phyloP scores from a whole-genome alignment of 2,797 vertebrate species.

The Rhinichthys osculus region DNA sequence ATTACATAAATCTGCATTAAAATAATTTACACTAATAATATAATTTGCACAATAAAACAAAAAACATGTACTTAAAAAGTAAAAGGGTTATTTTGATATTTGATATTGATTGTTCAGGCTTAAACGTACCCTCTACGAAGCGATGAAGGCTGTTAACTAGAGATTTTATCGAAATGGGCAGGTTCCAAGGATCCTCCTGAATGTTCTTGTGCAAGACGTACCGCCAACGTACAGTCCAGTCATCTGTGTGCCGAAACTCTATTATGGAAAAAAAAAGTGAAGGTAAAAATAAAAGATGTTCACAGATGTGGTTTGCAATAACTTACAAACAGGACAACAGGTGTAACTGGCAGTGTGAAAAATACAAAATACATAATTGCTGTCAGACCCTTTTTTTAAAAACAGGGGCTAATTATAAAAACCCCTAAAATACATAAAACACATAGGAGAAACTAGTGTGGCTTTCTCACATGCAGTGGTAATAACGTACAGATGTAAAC shows the following conservation, averaged over 20 bases:
- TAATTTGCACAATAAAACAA: not conserved
- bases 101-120: not conserved
- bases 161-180: conserved; percentile 94
- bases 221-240: conserved; percentile 87
- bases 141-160: conserved; percentile 94
- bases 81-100: not conserved
- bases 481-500: conserved; percentile 9
- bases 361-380: conserved; percentile 33
- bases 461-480: not conserved
- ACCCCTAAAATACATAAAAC: conserved; percentile 27
- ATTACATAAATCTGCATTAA: not conserved
- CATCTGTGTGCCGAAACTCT: conserved; percentile 96
- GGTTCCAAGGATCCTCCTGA: conserved; percentile 98
- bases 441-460: conserved; percentile 12
- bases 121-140: conserved; percentile 88
- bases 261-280: conserved; percentile 45
- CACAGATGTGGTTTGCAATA: not conserved
- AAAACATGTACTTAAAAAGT: not conserved
- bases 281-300: not conserved
- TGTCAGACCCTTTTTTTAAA: not conserved
- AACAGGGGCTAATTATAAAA: conserved; percentile 29
- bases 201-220: conserved; percentile 93
- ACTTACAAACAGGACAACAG: not conserved
- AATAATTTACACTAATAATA: not conserved
- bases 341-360: conserved; percentile 2